phyloP scores from a whole-genome alignment of 2,113 vertebrate species.

The Lonchura striata region DNA sequence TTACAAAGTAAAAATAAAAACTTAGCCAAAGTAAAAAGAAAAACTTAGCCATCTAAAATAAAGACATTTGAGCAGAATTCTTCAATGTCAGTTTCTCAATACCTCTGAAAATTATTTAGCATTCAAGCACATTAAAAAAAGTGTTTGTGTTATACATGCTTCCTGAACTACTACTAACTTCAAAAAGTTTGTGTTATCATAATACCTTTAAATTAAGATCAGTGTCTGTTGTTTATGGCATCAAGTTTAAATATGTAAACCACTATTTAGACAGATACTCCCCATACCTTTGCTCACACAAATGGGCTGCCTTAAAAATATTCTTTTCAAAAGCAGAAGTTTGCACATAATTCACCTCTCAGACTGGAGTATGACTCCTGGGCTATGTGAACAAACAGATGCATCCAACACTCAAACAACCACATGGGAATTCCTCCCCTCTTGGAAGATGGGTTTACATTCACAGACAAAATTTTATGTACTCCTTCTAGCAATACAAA shows the following conservation, averaged over 20 bases:
- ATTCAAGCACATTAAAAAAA: background rate
- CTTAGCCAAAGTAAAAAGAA: background rate
- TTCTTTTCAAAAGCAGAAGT: background rate
- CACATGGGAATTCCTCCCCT: background rate
- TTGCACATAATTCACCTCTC: background rate
- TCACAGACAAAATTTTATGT: background rate
- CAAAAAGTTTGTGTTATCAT: background rate
- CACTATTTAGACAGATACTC: background rate
- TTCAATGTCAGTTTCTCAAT: background rate
- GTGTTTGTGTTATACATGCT: background rate
- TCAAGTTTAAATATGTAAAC: background rate
- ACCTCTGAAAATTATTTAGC: background rate
- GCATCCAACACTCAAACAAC: background rate
- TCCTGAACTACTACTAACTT: background rate
- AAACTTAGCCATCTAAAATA: background rate
- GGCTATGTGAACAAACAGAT: background rate
- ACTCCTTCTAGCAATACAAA: background rate
- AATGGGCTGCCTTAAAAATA: background rate
- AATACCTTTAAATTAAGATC: background rate
- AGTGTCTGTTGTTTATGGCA: background rate
- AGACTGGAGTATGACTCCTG: background rate
- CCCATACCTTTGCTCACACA: background rate
- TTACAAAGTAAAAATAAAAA: background rate
- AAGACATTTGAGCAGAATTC: background rate
- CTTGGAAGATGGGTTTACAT: background rate